Evolutionary conservation across 2,797 vertebrate genomes (phyloP).

Genomic region (Trachops cirrhosus): DNA sequence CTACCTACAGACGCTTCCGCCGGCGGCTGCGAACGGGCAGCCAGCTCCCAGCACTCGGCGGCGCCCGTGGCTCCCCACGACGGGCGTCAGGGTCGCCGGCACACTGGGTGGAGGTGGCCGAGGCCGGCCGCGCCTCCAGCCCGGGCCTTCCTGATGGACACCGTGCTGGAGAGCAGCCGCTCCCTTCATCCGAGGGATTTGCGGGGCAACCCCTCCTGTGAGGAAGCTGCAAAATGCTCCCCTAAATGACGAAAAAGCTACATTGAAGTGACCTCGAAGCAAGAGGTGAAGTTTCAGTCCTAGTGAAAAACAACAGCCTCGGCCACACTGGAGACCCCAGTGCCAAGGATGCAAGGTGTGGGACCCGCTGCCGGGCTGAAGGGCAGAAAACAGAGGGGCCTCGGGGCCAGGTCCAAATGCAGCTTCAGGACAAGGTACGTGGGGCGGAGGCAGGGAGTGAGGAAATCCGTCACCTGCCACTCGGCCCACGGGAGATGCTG

Average conservation of each 20-base stretch:
- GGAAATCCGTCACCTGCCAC: conserved; percentile 8
- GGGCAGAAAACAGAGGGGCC: neutral
- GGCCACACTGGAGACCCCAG: neutral
- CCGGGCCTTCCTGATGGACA: neutral
- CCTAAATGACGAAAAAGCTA: neutral
- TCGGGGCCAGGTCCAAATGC: neutral
- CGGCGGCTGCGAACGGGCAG: neutral
- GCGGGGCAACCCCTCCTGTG: neutral
- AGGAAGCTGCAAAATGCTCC: neutral
- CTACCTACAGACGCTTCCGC: neutral
- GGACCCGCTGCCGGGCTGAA: neutral
- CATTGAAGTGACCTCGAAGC: neutral
- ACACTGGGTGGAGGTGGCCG: no score
- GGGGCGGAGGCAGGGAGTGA: neutral
- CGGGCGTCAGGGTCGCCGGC: no score
- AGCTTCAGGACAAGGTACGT: no score
- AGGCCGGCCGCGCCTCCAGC: no score
- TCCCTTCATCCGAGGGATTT: neutral
- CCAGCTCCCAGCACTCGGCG: neutral
- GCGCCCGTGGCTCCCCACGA: no score
- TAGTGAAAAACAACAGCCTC: neutral
- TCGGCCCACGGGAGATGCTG: neutral
- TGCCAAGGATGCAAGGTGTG: neutral
- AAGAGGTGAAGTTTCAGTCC: neutral
- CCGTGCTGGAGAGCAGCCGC: neutral